These are phyloP conservation scores for Pollenia griseotomentosa DNA, from an alignment of 2,888 invertebrate species.

Conservation along the genomic window DNA sequence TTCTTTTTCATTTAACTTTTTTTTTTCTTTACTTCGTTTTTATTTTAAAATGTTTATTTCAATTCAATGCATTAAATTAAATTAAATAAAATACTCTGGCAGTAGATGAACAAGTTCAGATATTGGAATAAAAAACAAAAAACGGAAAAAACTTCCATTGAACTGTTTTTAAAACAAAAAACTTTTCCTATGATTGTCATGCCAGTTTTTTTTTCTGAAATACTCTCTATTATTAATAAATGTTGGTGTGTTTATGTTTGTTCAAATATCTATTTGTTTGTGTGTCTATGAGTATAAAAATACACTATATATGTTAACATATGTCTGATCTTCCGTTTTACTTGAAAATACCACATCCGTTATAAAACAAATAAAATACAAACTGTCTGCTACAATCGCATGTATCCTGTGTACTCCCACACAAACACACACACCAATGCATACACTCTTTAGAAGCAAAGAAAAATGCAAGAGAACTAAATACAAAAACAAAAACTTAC, in stretches of 20 bases:
- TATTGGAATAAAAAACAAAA: background rate
- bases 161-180: constrained; percentile 38
- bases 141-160: constrained; percentile 53
- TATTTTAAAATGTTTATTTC: constrained; percentile 52
- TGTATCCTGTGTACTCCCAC: constrained; percentile 48
- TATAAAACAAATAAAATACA: constrained; percentile 52
- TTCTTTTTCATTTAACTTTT: constrained; percentile 25
- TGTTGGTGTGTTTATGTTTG: constrained; percentile 13
- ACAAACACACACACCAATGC: constrained; percentile 3
- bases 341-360: constrained; percentile 69
- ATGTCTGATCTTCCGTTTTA: constrained; percentile 70
- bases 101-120: constrained; percentile 16
- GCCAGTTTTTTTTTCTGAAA: constrained; percentile 17
- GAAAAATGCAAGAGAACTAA: background rate
- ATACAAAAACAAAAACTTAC: constrained; percentile 10
- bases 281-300: constrained; percentile 5
- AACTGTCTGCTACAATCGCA: constrained; percentile 64
- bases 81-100: constrained; percentile 38
- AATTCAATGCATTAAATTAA: constrained; percentile 61
- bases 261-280: background rate
- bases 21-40: background rate
- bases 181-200: constrained; percentile 61
- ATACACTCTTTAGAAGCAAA: background rate
- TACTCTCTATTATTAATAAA: background rate
- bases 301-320: constrained; percentile 50